Conservation (phyloP, 2,888 invertebrate genomes). For the Cylloceria caligata region DNA sequence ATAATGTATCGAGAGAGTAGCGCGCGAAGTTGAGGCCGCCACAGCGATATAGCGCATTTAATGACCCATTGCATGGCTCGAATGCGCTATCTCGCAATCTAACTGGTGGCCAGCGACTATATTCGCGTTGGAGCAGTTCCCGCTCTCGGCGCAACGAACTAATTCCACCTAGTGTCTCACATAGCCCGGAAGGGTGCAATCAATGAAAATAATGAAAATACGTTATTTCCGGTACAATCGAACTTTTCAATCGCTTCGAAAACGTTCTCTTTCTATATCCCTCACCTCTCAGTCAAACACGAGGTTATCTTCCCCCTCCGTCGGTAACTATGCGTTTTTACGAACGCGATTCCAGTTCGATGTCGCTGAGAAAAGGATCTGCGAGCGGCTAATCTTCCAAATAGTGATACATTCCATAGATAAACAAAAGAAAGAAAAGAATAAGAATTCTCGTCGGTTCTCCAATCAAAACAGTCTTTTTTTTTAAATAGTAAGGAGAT, state of each 20-base stretch:
- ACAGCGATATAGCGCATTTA: conserved; percentile 77
- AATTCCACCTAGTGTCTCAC: conserved; percentile 50
- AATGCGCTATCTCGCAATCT: conserved; percentile 77
- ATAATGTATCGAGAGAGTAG: conserved; percentile 63
- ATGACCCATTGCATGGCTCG: conserved; percentile 72
- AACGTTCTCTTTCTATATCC: conserved; percentile 32
- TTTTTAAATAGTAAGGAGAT: conserved; percentile 48
- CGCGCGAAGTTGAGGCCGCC: conserved; percentile 60
- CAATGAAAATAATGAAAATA: background rate
- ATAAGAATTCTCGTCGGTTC: conserved; percentile 63
- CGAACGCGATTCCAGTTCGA: conserved; percentile 64
- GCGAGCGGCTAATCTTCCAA: conserved; percentile 80
- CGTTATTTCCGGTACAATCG: conserved; percentile 16
- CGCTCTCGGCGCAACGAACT: conserved; percentile 69
- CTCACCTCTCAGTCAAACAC: conserved; percentile 39
- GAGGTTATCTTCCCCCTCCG: conserved; percentile 69
- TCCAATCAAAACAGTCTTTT: conserved; percentile 61
- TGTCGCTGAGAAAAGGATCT: conserved; percentile 67
- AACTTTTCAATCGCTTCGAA: conserved; percentile 32
- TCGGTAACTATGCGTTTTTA: conserved; percentile 34
- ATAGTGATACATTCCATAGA: conserved; percentile 83
- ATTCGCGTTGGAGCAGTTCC: conserved; percentile 62
- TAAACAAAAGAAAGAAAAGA: conserved; percentile 66
- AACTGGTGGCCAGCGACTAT: conserved; percentile 51
- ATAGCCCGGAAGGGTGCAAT: conserved; percentile 31